phyloP scores from a whole-genome alignment of 64 coral and sea anemone genomes.

The Pachyseris speciosa region DNA sequence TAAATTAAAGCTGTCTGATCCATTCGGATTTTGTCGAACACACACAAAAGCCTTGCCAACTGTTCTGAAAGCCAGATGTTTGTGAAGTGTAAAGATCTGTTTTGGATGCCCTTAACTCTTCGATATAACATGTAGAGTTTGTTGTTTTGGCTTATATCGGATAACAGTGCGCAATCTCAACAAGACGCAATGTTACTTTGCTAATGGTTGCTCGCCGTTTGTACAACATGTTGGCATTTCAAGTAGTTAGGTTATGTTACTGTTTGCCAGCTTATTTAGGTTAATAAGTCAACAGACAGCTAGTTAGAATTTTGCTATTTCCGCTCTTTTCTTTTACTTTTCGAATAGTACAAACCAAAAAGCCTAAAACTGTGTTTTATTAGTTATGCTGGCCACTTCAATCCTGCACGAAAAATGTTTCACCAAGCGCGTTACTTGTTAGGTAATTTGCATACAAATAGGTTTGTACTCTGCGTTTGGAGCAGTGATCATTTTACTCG shows the following conservation, averaged over 20 bases:
- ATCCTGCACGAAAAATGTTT: not conserved
- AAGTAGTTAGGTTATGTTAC: constrained; percentile 51
- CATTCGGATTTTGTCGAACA: constrained; percentile 6
- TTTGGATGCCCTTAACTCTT: not conserved
- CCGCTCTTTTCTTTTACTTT: constrained; percentile 13
- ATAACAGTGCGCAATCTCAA: not conserved
- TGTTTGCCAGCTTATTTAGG: constrained; percentile 49
- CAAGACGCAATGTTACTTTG: constrained; percentile 23
- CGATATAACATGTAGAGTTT: not conserved
- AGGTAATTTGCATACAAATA: constrained; percentile 45
- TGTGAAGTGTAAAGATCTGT: not conserved
- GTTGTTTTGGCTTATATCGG: constrained; percentile 28
- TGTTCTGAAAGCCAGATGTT: constrained; percentile 41
- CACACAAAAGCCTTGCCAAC: constrained; percentile 30
- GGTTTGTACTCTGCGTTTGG: constrained; percentile 17
- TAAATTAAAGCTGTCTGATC: constrained; percentile 46
- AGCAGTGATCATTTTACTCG: constrained; percentile 25
- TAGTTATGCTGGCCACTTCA: not conserved
- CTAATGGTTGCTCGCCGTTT: constrained; percentile 14
- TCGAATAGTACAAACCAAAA: not conserved
- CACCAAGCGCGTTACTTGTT: constrained; percentile 14
- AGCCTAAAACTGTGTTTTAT: not conserved
- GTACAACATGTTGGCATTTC: constrained; percentile 49
- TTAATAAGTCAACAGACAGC: constrained; percentile 45
- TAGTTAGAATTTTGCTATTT: constrained; percentile 54